These are phyloP conservation scores for Mastacembelus armatus DNA, from an alignment of 2,797 vertebrate species.

Conservation along the genomic window DNA sequence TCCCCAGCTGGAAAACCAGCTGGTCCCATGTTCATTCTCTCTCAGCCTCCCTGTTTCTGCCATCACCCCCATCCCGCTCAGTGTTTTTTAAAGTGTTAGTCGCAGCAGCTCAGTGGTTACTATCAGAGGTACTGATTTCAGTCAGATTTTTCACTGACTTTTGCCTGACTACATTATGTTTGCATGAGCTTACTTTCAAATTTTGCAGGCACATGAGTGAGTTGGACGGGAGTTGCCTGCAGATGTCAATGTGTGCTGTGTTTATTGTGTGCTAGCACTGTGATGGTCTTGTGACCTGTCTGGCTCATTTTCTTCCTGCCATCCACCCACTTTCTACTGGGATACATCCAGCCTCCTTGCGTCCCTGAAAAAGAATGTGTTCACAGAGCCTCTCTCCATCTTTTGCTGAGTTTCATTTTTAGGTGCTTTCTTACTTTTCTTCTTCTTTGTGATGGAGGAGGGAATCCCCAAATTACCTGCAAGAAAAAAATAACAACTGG, in stretches of 20 bases:
- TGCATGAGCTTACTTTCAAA: background rate
- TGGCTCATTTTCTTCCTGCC: constrained; percentile 11
- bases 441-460: background rate
- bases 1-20: constrained; percentile 5
- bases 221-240: constrained; percentile 7
- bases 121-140: background rate
- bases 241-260: constrained; percentile 13
- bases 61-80: background rate
- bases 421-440: constrained; percentile 15
- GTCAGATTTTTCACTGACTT: background rate
- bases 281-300: constrained; percentile 13
- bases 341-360: background rate
- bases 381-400: background rate
- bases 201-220: background rate
- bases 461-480: constrained; percentile 22
- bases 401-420: constrained; percentile 19
- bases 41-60: too few species aligned
- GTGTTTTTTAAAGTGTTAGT: constrained; percentile 1
- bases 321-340: constrained; percentile 11
- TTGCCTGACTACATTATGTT: background rate
- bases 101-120: background rate
- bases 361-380: background rate
- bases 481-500: constrained; percentile 21
- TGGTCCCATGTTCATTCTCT: background rate
- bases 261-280: constrained; percentile 3